Percentiles rank a stretch among this genome's conserved stretches.
Conservation (phyloP, 2,113 vertebrate species). For the Kryptolebias marmoratus region DNA sequence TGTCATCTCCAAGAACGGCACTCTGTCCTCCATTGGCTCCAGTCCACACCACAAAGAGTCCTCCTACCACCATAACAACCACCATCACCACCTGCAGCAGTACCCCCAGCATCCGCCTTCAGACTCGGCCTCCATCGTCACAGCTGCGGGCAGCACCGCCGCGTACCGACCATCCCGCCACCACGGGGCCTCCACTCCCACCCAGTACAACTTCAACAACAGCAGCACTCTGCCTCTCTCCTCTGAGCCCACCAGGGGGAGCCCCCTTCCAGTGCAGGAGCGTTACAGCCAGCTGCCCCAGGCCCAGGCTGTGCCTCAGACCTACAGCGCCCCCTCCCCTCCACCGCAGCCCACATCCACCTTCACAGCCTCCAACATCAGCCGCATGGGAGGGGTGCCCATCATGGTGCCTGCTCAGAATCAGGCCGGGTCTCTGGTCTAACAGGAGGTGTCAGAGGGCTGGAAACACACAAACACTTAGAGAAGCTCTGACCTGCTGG, state of each 20-base stretch:
- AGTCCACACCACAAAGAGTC: conserved; percentile 76
- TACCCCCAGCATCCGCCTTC: conserved; percentile 79
- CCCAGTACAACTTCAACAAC: conserved; percentile 74
- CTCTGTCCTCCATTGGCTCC: conserved; percentile 87
- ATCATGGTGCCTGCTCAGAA: conserved; percentile 91
- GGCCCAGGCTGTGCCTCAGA: conserved; percentile 76
- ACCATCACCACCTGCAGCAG: conserved; percentile 75
- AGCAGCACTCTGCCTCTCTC: conserved; percentile 62
- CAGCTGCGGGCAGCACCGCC: conserved; percentile 75
- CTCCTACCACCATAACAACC: conserved; percentile 57
- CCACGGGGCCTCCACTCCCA: conserved; percentile 66
- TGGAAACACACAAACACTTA: background rate
- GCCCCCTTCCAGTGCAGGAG: conserved; percentile 44
- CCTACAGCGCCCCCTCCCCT: conserved; percentile 48
- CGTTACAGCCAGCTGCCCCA: conserved; percentile 36
- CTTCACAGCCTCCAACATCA: conserved; percentile 81
- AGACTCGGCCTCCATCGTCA: conserved; percentile 84
- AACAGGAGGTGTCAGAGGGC: conserved; percentile 33
- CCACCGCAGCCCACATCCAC: conserved; percentile 65
- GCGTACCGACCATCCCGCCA: conserved; percentile 70
- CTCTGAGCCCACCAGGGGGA: conserved; percentile 61
- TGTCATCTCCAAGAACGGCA: conserved; percentile 89
- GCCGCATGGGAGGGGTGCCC: conserved; percentile 87
- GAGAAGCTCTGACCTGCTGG: background rate
- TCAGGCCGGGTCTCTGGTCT: conserved; percentile 91